Evolutionary conservation across 2,113 vertebrate genomes (phyloP), one percentile per base, ranked within the genome.

Genomic region (Sprattus sprattus): DNA sequence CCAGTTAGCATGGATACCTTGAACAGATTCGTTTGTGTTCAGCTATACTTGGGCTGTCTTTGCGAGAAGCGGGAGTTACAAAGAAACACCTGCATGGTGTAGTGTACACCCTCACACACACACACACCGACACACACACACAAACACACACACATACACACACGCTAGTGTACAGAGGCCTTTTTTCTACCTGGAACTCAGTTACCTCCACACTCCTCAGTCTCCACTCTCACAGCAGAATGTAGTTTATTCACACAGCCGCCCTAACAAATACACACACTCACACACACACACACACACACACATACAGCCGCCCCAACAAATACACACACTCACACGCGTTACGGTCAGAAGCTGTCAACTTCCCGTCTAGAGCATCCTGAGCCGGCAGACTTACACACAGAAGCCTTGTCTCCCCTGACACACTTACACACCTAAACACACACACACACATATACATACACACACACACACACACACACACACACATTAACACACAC

Each of bases 261-360:
- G 9, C 28, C 64, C 57, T 64, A 64, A 32, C 3, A 71, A 25
- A 25, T 25, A 67, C 64, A 67, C 25, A 28, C 60, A 67, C 60
- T 25, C 60, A 67, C 60, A 60, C 57, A 60, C 57, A 60, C 57
- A 60, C 57, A 60, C 4, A 22, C 57, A 60, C 16, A 60, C 57
- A 60, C 57, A 64, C 57, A 22, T 22, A 64, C 57, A 64, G 20
- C 2, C 57, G n/a, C 18, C 22, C 57, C n/a, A 20, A 64, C 57
- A 64, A 20, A 64, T 22, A 64, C 57, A 64, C 22, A 64, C 60
- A 64, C 20, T 4, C 60, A 71, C 7, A 8, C 64, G 25, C 64
- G 25, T 71, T 71, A 71, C 64, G 25, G 64, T 71, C 64, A 71
- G 64, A 71, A 71, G 64, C 64, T 71, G 10, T 71, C 64, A 71